Conservation (phyloP, 1,140 invertebrate genomes). For the Cryptotermes secundus region DNA sequence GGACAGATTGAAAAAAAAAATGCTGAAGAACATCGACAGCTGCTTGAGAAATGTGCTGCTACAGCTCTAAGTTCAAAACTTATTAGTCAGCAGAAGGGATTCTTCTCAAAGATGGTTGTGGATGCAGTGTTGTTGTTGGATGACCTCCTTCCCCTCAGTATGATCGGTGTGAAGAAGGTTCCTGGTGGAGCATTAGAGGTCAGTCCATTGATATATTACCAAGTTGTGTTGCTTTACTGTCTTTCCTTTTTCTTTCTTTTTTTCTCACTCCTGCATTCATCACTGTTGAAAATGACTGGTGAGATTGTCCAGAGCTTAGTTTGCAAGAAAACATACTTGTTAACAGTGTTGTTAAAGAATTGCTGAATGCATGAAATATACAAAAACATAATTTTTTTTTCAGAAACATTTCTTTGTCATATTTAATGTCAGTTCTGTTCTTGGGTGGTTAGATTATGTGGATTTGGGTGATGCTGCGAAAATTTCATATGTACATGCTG, state of each 20-base stretch:
- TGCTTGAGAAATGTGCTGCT: slow-evolving; percentile 92
- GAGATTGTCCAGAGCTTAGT: too few species aligned
- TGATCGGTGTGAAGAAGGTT: slow-evolving; percentile 99
- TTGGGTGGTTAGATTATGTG: too few species aligned
- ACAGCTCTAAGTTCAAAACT: slow-evolving; percentile 97
- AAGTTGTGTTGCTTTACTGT: background rate
- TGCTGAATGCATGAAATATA: too few species aligned
- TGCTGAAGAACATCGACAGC: slow-evolving; percentile 62
- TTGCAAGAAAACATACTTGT: too few species aligned
- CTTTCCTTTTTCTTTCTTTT: background rate
- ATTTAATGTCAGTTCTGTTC: too few species aligned
- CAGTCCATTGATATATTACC: slow-evolving; percentile 36
- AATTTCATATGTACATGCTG: too few species aligned
- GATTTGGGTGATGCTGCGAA: too few species aligned
- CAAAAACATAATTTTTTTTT: too few species aligned
- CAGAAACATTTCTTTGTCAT: too few species aligned
- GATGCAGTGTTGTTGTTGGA: slow-evolving; percentile 94
- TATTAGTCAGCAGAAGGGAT: slow-evolving; percentile 92
- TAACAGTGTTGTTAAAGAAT: too few species aligned
- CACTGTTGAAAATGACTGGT: too few species aligned
- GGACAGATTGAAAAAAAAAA: slow-evolving; percentile 61
- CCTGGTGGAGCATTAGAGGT: slow-evolving; percentile 89
- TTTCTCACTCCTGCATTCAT: background rate
- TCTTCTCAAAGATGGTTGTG: slow-evolving; percentile 97
- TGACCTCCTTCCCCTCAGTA: slow-evolving; percentile 91